Base-by-base conservation (phyloP, 2,888 invertebrate species). In the Copidosoma aretas region DNA sequence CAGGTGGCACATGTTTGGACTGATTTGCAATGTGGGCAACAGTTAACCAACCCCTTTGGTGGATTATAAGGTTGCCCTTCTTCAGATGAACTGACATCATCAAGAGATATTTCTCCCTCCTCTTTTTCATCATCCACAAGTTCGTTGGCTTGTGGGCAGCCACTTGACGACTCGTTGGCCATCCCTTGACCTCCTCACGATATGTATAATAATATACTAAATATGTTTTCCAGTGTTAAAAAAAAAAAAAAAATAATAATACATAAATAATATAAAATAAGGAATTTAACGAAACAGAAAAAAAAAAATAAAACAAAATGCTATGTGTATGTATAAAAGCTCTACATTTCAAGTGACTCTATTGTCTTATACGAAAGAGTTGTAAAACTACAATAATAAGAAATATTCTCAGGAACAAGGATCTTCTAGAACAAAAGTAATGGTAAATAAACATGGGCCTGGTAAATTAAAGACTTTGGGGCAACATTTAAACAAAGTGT, bases 1-100 rank as follows among this genome's bases (percentile, higher is more conserved):
- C 80, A 81, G 0, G 75, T 22, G 10, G 76, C 62, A 60, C 77
- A 79, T 17, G 74, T 74, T 41, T 78, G 75, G 0, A 70, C 72
- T 1, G 79, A 76, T 8, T 74, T 70, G 63, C 80, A 81, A 39
- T 72, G 71, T 4, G 74, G 57, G 60, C 80, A 81, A 61, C 80
- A 81, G 61, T 73, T 66, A 54, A 75, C 75, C 12, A 61, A 64
- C 15, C 46, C 63, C 41, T 75, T 75, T 22, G 49, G 72, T 39
- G 70, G 73, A 46, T 73, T 77, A 60, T 78, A 78, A 66, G 75
- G 75, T 57, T 79, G 80, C 52, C 78, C 77, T 64, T 83, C 83
- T 70, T 83, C 83, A n/a, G 82, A 82, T 15, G 83, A 83, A 61
- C 83, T 83, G 10, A 83, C 83, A 73, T 83, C 83, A 64, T 83